Evolutionary conservation across 2,797 vertebrate species (phyloP), one percentile per base, ranked within the genome.

Genomic region (Peromyscus attwateri): DNA sequence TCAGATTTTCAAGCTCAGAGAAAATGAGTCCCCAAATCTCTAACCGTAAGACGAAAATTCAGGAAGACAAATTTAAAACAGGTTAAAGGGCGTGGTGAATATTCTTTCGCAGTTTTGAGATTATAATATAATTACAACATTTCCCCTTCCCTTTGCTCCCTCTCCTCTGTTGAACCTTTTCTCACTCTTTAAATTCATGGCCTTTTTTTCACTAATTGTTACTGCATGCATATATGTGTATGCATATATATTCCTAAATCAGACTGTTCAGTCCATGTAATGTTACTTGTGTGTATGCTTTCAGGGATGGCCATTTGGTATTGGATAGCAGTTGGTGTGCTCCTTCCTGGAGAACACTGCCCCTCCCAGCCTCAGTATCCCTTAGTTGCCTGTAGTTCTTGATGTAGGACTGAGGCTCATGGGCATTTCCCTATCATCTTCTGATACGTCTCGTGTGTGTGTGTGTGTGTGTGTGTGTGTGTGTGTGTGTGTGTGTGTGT

Each of bases 11-110:
- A 89, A 92, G 16, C 7, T 37, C 11, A 84, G 57, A 60, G 6
- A 92, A 5, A 80, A 57, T 46, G 21, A 81, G 34, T 70, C 21
- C 71, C 70, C 29, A 91, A 43, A 71, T 93, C 37, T 60, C 49
- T 81, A 90, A 21, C 17, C 34, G 49, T 81, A 77, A 81, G 40
- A 87, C 10, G 93, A 34, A 94, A 76, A 93, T 90, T 3, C 49
- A 84, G 29, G 76, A 79, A 96, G 34, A 16, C 46, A 83, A 62
- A 80, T 46, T n/a, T 68, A 90, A 93, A 95, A 79, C 9, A 49
- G 37, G 31, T 60, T 87, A 52, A 21, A 87, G 64, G 31, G 1
- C 49, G 66, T 83, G 17, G 19, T 13, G 55, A 93, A 88, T 84
- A 92, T 83, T 43, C 37, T 62, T 52, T 46, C 40, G 43, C 62